These are phyloP conservation scores for Anguilla pacifica DNA, from an alignment of 2,797 vertebrate species.

Conservation along the genomic window DNA sequence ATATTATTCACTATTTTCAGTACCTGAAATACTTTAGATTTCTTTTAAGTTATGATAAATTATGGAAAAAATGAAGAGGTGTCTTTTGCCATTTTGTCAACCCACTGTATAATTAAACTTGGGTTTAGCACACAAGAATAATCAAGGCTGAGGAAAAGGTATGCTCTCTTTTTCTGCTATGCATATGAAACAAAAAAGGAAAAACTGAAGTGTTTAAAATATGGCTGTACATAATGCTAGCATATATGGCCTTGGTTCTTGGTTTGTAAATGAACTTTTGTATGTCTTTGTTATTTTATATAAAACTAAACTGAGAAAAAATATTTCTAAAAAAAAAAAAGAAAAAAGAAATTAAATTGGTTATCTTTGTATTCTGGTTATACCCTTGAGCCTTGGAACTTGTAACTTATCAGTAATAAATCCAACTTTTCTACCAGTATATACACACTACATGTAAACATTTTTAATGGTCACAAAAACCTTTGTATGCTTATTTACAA, in stretches of 20 bases:
- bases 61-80: slow-evolving; percentile 49
- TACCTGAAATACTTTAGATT: slow-evolving; percentile 23
- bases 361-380: slow-evolving; percentile 96
- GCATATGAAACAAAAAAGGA: slow-evolving; percentile 83
- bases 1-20: slow-evolving; percentile 77
- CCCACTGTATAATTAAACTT: slow-evolving; percentile 64
- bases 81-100: slow-evolving; percentile 59
- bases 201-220: slow-evolving; percentile 83
- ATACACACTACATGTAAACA: slow-evolving; percentile 82
- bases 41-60: slow-evolving; percentile 67
- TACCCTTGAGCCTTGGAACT: slow-evolving; percentile 98
- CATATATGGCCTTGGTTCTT: slow-evolving; percentile 97
- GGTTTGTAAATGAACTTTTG: slow-evolving; percentile 99
- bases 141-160: slow-evolving; percentile 79
- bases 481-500: slow-evolving; percentile 90
- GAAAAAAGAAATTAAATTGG: slow-evolving; percentile 59
- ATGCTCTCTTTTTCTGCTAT: slow-evolving; percentile 92
- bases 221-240: slow-evolving; percentile 96
- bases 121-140: slow-evolving; percentile 77
- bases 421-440: slow-evolving; percentile 92
- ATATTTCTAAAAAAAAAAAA: slow-evolving; percentile 85
- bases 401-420: slow-evolving; percentile 94
- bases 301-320: slow-evolving; percentile 82
- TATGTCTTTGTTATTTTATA: slow-evolving; percentile 99
- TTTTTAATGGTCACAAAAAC: slow-evolving; percentile 95